phyloP scores from a whole-genome alignment of 2,797 vertebrate species.

The Neosalanx taihuensis region DNA sequence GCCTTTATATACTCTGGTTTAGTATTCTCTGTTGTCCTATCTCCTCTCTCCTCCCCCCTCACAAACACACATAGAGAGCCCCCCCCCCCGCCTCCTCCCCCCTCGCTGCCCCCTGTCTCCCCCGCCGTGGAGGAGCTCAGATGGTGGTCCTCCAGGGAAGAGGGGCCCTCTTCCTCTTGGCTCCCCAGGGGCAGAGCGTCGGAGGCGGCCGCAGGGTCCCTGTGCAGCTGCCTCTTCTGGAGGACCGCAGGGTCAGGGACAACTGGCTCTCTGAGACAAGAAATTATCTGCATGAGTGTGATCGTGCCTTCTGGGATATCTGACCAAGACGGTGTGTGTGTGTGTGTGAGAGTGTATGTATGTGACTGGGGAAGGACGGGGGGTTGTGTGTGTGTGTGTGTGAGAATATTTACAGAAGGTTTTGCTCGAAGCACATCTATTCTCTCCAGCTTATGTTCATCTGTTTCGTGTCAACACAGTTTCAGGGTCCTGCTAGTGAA shows the following conservation, averaged over 20 bases:
- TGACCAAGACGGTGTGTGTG: conserved; percentile 58
- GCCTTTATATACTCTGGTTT: too few relatives aligned
- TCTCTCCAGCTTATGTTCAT: conserved; percentile 74
- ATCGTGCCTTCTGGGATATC: conserved; percentile 70
- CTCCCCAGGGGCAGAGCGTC: conserved; percentile 66
- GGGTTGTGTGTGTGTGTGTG: not conserved
- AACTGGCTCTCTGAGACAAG: conserved; percentile 70
- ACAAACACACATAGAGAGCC: too few relatives aligned
- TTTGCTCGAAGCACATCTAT: conserved; percentile 68
- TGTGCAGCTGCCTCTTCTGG: conserved; percentile 72
- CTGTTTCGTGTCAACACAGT: conserved; percentile 72
- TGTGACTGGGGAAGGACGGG: not conserved
- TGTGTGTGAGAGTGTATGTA: conserved; percentile 15
- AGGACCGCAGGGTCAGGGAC: conserved; percentile 68
- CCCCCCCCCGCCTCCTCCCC: not conserved
- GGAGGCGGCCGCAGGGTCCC: conserved; percentile 68
- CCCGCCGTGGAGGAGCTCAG: conserved; percentile 57
- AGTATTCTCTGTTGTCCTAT: too few relatives aligned
- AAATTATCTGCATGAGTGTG: conserved; percentile 75
- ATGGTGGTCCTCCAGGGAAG: conserved; percentile 68
- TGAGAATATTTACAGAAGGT: conserved; percentile 56
- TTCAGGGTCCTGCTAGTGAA: conserved; percentile 58
- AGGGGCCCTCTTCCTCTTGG: conserved; percentile 57
- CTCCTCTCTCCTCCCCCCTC: too few relatives aligned
- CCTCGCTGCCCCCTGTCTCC: not conserved